phyloP scores from a whole-genome alignment of 2,797 vertebrate species.

The Pogonophryne albipinna region DNA sequence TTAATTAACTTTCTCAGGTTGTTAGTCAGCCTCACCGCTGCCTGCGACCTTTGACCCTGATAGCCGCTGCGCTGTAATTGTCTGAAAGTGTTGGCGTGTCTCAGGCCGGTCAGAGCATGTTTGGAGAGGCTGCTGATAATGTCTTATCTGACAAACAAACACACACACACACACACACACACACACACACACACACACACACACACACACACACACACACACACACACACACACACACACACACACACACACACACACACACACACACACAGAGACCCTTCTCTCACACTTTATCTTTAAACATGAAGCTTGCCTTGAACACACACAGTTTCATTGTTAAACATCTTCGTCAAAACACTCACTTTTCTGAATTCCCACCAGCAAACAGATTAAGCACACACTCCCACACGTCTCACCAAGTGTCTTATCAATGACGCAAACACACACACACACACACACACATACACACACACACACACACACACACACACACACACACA shows the following conservation, averaged over 20 bases:
- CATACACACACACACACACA: conserved; percentile 11
- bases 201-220: conserved; percentile 17
- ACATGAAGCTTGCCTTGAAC: neutral
- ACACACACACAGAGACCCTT: conserved; percentile 1
- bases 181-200: conserved; percentile 6
- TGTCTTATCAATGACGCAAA: conserved; percentile 23
- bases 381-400: conserved; percentile 1
- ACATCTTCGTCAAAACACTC: neutral
- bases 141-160: conserved; percentile 38
- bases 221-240: conserved; percentile 1
- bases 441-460: conserved; percentile 11
- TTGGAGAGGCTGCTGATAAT: conserved; percentile 18
- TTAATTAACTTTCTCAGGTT: conserved; percentile 58
- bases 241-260: conserved; percentile 9
- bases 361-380: conserved; percentile 13
- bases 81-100: neutral
- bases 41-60: conserved; percentile 54
- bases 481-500: conserved; percentile 7
- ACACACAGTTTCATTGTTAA: neutral
- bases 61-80: conserved; percentile 48
- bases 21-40: conserved; percentile 12
- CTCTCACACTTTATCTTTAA: too few relatives aligned
- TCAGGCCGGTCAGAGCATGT: conserved; percentile 50
- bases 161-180: conserved; percentile 7
- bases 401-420: neutral